Conservation (phyloP, 2,888 invertebrate genomes). For the Tachina grossa region DNA sequence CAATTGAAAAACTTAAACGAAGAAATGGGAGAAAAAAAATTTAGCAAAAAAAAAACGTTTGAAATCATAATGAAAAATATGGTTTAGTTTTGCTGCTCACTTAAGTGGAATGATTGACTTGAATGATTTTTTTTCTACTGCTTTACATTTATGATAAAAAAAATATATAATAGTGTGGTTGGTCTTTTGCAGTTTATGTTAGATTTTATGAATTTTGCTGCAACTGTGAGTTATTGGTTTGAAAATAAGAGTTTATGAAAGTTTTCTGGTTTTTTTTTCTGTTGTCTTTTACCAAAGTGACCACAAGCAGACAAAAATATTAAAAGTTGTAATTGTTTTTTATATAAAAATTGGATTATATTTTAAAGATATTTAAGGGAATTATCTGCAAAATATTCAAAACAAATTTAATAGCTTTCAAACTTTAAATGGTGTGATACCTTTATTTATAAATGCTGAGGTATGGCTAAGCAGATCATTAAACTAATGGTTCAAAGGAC, state of each 20-base stretch:
- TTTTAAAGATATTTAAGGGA: neutral
- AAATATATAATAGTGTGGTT: constrained; percentile 43
- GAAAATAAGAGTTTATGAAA: constrained; percentile 34
- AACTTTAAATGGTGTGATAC: too few species aligned
- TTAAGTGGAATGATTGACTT: constrained; percentile 71
- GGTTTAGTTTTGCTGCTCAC: constrained; percentile 62
- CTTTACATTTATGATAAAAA: constrained; percentile 41
- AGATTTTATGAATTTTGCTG: constrained; percentile 27
- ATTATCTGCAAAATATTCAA: neutral
- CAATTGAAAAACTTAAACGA: constrained; percentile 32
- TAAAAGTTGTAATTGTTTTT: neutral
- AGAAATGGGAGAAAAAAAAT: neutral
- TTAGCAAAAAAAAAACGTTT: constrained; percentile 35
- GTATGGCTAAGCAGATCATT: too few species aligned
- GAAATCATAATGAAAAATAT: constrained; percentile 55
- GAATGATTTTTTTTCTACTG: constrained; percentile 49
- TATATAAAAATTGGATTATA: neutral
- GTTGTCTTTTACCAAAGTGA: neutral
- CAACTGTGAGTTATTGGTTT: constrained; percentile 29
- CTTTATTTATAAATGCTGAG: too few species aligned
- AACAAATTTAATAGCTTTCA: too few species aligned
- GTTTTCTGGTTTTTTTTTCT: neutral
- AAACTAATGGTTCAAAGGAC: too few species aligned
- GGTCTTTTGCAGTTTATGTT: constrained; percentile 39
- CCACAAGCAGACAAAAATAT: constrained; percentile 32